Evolutionary conservation across 2,797 vertebrate genomes (phyloP), one percentile per base, ranked within the genome.

Genomic region (Moxostoma hubbsi): DNA sequence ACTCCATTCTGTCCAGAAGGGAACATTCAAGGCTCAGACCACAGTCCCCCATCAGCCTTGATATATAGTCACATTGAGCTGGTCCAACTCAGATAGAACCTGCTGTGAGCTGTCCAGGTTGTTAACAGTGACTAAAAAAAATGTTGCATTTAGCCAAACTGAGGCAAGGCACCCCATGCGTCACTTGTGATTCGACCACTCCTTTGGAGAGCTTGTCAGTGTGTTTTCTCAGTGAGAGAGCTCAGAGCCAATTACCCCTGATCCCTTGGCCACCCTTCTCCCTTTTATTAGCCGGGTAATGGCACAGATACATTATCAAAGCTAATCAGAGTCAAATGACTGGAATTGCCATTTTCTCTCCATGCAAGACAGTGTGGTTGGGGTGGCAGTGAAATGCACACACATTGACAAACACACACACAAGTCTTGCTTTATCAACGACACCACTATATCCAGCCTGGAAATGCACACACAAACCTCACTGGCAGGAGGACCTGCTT

Each of bases 261-360:
- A 73, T 82, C 83, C 86, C 84, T 85, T 57, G 75, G 79, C 82
- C 79, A 24, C 61, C 82, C 73, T 84, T 65, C 84, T 86, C 82
- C 62, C 88, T 93, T 92, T 91, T 89, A 91, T 90, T 83, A 86
- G 88, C 82, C 83, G 88, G 90, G 92, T 95, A 95, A 95, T 93
- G 90, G 92, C 91, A 89, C 91, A 92, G 89, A 95, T 94, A 95
- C 89, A 95, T 96, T 96, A 95, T 96, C 92, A 92, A 89, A 96
- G 89, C 90, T 96, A 96, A 97, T 95, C 94, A 94, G 93, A 95
- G 93, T 93, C 93, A 95, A 95, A 96, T 96, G 93, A 95, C 84
- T 90, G 89, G 93, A 95, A 96, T 95, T 94, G 91, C 89, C 92
- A 78, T 95, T 91, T 87, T 87, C 87, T 88, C 85, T 85, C 81